phyloP scores from a whole-genome alignment of 2,113 vertebrate species.

The Centropristis striata region DNA sequence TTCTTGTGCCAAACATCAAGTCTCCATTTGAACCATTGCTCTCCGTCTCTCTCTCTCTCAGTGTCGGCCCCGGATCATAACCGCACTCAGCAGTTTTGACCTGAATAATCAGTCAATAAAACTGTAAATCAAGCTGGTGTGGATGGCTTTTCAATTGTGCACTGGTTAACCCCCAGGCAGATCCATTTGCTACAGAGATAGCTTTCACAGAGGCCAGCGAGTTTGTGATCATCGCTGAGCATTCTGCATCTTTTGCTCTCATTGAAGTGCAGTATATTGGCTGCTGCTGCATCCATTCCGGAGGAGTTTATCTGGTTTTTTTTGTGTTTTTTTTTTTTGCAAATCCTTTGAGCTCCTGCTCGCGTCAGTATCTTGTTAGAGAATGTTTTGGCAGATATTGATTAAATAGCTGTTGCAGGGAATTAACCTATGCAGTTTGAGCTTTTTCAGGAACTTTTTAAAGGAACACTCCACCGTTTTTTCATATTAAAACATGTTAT shows the following conservation, averaged over 20 bases:
- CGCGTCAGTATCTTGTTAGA: neutral
- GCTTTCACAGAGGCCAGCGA: constrained; percentile 1
- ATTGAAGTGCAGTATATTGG: neutral
- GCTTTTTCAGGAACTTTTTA: neutral
- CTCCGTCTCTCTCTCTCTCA: constrained; percentile 6
- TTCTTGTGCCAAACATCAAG: constrained; percentile 42
- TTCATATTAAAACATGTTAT: too few species aligned
- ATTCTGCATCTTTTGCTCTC: neutral
- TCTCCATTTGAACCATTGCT: constrained; percentile 46
- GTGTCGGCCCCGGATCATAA: constrained; percentile 43
- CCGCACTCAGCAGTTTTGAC: constrained; percentile 71
- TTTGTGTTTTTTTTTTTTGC: neutral
- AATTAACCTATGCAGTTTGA: neutral
- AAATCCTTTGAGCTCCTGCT: constrained; percentile 4
- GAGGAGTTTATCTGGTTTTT: neutral
- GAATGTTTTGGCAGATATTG: neutral
- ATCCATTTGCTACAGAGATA: constrained; percentile 39
- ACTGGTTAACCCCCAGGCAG: constrained; percentile 43
- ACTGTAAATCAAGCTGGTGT: constrained; percentile 61
- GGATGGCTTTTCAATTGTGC: constrained; percentile 62
- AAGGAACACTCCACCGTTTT: too few species aligned
- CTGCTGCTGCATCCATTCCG: neutral
- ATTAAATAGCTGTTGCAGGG: neutral
- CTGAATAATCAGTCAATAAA: constrained; percentile 70
- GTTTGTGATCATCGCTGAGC: constrained; percentile 11